Base-by-base conservation (phyloP, 1,140 invertebrate species). In the Cataglyphis hispanica region DNA sequence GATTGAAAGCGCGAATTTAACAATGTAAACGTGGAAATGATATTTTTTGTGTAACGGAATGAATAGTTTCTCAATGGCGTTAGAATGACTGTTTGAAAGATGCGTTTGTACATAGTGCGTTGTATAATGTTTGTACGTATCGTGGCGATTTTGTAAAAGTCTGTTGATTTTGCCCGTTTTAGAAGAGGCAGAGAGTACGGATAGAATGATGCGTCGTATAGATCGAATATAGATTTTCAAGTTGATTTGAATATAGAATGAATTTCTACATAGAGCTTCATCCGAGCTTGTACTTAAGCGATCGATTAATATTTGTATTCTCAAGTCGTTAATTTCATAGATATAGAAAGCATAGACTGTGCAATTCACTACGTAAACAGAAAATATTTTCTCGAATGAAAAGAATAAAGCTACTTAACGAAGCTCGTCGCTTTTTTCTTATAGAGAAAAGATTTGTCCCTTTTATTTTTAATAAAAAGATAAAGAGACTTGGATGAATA, bases 21-120 rank as follows among this genome's bases (percentile, higher is more conserved):
- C 25, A 46, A 61, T 61, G 16, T 46, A 72, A 81, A 70, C 2
- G 66, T 61, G 37, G 25, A 43, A n/a, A 43, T 34, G 27, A 31
- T 72, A 58, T 58, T 40, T 72, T 60, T 72, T 25, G 50, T 58
- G 50, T 8, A 25, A 27, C 13, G 31, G 37, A 60, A 58, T 27
- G 50, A 56, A 69, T 56, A 69, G 31, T 46, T 80, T 69, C 22
- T 69, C 34, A 80, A 67, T 11, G 76, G 76, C 63, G 66, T 34
- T 69, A 80, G 63, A 56, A 22, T 27, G 77, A 40, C 16, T 31
- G 46, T 58, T 66, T 37, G 46, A 56, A 34, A 56, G 77, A 58
- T 56, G 46, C 66, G 53, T 80, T 50, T 80, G 77, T 80, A 80
- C 50, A 80, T 80, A 80, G 25, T 40, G 63, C 64, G 22, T 77